Evolutionary conservation across 2,113 vertebrate species (phyloP), one percentile per base, ranked within the genome.

Genomic region (Proteles cristata): DNA sequence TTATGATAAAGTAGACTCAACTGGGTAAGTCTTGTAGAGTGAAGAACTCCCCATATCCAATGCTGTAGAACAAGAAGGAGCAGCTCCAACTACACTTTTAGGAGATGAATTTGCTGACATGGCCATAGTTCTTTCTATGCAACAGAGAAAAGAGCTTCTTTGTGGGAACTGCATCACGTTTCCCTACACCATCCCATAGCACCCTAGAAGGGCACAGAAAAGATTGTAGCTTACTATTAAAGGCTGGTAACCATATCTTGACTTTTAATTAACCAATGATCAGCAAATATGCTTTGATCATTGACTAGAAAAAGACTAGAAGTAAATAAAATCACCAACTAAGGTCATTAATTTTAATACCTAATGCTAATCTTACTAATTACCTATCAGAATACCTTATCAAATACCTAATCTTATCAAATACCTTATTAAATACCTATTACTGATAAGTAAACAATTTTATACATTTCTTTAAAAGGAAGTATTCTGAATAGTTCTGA

Each of bases 161-260:
- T 97, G 96, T 97, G 96, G 90, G 86, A 96, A 94, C 91, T 98
- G 98, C 96, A 98, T 97, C 96, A 97, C 93, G 97, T 95, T 92
- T 96, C 94, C 98, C 98, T 98, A 98, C 94, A 97, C 82, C 96
- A 98, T 97, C 97, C 95, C 98, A 98, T 83, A 98, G 97, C 97
- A 98, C 96, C 94, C 97, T 98, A 97, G 97, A 98, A 97, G 97
- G 97, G 97, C 96, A 98, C 97, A 98, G 96, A 98, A 97, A 97
- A 98, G 66, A 98, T 96, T 91, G 88, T 93, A 68, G 93, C 97
- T 98, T 98, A 98, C 93, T 97, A 96, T 97, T 96, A 97, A 96
- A 98, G 93, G 94, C 93, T 95, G 97, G 95, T 79, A 96, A 97
- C 25, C 92, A 82, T 35, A 93, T 9, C 71, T 76, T 94, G 85